Evolutionary conservation across 2,797 vertebrate species (phyloP).

Genomic region (Eupleurogrammus muticus): DNA sequence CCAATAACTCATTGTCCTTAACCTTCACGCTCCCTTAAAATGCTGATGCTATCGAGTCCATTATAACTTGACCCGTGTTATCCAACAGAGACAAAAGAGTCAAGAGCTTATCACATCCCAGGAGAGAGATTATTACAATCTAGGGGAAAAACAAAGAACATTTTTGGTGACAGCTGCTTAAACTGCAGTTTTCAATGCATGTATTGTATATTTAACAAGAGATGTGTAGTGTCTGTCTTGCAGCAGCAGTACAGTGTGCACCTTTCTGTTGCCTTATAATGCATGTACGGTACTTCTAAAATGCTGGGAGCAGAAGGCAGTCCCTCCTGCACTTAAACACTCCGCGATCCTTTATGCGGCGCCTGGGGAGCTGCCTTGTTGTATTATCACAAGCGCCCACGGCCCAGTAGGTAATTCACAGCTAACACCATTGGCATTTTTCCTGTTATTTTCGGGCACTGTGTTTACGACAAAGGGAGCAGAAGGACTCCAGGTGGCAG

Average conservation of each 20-base stretch:
- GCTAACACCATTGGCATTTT: conserved; percentile 48
- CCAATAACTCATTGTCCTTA: not conserved
- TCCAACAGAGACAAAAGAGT: no score
- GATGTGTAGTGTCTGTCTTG: not conserved
- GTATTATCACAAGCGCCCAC: conserved; percentile 47
- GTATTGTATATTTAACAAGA: not conserved
- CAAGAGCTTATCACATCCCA: no score
- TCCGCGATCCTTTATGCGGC: conserved; percentile 17
- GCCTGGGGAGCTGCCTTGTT: conserved; percentile 40
- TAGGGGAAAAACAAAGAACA: no score
- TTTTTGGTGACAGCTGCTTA: no score
- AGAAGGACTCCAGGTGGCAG: conserved; percentile 36
- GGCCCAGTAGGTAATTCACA: conserved; percentile 51
- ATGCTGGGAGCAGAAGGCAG: not conserved
- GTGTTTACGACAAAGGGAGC: conserved; percentile 53
- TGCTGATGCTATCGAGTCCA: no score
- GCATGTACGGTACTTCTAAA: not conserved
- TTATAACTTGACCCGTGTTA: no score
- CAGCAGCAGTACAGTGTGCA: not conserved
- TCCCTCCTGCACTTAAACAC: not conserved
- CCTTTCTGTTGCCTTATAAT: not conserved
- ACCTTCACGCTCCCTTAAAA: no score
- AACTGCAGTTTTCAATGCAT: not conserved
- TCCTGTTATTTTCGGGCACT: conserved; percentile 42
- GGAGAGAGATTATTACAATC: no score